Evolutionary conservation across 2,797 vertebrate species (phyloP).

Genomic region (Hoplostethus atlanticus): DNA sequence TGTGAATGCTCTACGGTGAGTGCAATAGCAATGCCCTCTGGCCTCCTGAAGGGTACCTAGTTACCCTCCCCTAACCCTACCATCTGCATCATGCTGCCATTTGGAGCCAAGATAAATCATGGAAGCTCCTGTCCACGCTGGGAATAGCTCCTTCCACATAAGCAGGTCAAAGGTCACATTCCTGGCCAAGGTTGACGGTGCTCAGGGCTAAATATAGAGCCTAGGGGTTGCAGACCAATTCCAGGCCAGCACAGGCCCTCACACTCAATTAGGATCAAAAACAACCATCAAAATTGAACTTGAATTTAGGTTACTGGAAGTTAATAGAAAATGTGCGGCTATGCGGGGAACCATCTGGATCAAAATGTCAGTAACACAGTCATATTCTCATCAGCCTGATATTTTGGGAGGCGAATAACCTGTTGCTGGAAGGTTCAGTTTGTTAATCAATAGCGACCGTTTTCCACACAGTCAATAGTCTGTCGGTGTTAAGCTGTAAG

Average conservation of each 20-base stretch:
- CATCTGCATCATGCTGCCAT: constrained; percentile 78
- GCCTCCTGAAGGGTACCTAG: constrained; percentile 64
- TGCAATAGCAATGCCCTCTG: constrained; percentile 44
- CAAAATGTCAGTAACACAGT: constrained; percentile 14
- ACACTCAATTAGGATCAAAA: constrained; percentile 75
- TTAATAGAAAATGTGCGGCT: constrained; percentile 25
- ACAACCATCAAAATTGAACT: constrained; percentile 63
- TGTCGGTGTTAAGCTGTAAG: constrained; percentile 34
- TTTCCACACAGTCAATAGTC: constrained; percentile 30
- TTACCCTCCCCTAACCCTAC: constrained; percentile 71
- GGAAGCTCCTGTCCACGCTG: constrained; percentile 70
- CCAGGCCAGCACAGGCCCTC: constrained; percentile 62
- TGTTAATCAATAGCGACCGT: constrained; percentile 37
- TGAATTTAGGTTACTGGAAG: constrained; percentile 53
- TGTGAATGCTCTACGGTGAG: constrained; percentile 24
- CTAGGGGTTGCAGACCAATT: constrained; percentile 70
- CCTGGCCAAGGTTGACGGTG: constrained; percentile 82
- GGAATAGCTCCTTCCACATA: constrained; percentile 85
- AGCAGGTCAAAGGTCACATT: constrained; percentile 84
- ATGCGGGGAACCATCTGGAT: constrained; percentile 13
- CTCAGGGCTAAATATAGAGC: constrained; percentile 85
- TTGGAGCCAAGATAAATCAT: constrained; percentile 81
- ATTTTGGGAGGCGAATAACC: neutral
- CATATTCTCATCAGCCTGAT: neutral
- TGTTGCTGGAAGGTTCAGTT: constrained; percentile 4